A percentile compares a stretch with the other conserved stretches of the same genome.
Evolutionary conservation across 2,888 invertebrate genomes (phyloP).

Genomic region (Mythimna pallens): DNA sequence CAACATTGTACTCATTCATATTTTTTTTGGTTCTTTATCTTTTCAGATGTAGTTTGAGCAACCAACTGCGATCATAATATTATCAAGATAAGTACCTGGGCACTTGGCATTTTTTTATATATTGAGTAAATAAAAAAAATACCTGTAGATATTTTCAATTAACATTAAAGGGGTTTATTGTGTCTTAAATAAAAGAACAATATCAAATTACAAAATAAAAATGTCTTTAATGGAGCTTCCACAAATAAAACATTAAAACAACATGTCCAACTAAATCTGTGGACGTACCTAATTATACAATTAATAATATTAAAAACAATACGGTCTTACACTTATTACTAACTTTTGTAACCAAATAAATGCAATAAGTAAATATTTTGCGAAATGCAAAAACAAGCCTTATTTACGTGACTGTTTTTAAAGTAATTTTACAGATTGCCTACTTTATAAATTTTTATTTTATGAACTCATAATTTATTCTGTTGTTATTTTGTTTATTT

Average conservation of each 20-base stretch:
- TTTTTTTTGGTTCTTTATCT: no score
- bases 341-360: constrained; percentile 50
- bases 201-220: constrained; percentile 84
- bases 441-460: background rate
- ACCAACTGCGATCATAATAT: no score
- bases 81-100: background rate
- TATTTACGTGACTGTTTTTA: constrained; percentile 15
- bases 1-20: no score
- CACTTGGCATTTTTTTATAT: background rate
- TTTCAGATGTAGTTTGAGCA: no score
- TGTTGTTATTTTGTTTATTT: background rate
- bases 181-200: constrained; percentile 70
- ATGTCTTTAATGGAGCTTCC: constrained; percentile 76
- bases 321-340: constrained; percentile 47
- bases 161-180: background rate
- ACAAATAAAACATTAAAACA: constrained; percentile 70
- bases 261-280: constrained; percentile 67
- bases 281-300: constrained; percentile 47
- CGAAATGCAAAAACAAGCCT: constrained; percentile 52
- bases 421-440: constrained; percentile 24
- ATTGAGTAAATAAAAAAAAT: no score
- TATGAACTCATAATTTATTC: background rate
- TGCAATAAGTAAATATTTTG: constrained; percentile 63
- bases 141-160: no score
- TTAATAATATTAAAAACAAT: constrained; percentile 64